Evolutionary conservation across 2,888 invertebrate genomes (phyloP), one percentile per base, ranked within the genome.

Genomic region (Meiosimyza platycephala): DNA sequence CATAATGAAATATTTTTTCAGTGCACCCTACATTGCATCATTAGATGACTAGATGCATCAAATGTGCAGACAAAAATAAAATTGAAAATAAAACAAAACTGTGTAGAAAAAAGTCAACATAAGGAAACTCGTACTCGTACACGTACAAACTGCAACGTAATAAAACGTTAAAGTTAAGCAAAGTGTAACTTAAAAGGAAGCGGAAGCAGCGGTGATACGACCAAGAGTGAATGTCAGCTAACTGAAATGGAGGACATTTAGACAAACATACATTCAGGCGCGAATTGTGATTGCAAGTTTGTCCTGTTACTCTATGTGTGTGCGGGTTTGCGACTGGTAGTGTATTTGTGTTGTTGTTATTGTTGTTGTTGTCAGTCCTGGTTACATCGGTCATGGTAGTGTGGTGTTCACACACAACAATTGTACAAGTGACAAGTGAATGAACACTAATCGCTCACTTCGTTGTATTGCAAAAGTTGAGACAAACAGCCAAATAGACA

Each of bases 371-470:
- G 40, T 40, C 5, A 40, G 40, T 40, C 40, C 40, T 40, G 40
- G 40, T 40, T 40, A 40, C 40, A 9, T 40, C 40, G 40, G 40
- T 40, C 40, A 40, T 40, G 40, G 40, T 40, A 40, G 40, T 40
- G 9, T 40, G 40, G 9, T 40, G 40, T 9, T 9, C 40, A 40
- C 40, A 40, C 40, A 40, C 9, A 64, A 51, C 60, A 59, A 64
- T 28, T 51, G 51, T 22, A 54, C 64, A 28, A 64, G 64, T 64
- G 64, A 64, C 64, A 64, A 64, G 64, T 64, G 64, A 64, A 50
- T 50, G 64, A 40, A 50, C 62, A 63, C 70, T 63, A 70, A 70
- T 70, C 70, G 70, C 54, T 63, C 70, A 70, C 63, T 62, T 70
- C 70, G 22, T 54, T 54, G 62, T 18, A 54, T 48, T 54, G 60